Conservation (phyloP, 2,113 vertebrate genomes). For the Chiloscyllium plagiosum region DNA sequence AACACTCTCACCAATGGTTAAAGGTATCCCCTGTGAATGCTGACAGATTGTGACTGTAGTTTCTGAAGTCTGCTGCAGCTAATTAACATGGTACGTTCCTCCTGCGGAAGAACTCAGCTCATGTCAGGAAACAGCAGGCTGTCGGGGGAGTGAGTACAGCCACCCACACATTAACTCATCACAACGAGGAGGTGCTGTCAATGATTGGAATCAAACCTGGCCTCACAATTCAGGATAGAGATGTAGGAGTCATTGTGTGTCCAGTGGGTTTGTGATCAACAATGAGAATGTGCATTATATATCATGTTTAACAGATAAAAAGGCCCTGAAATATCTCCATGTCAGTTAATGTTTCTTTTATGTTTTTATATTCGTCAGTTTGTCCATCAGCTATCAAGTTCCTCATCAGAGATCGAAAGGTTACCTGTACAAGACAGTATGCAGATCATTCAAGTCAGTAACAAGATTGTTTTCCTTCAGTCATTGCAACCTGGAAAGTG, state of each 20-base stretch:
- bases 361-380: not conserved
- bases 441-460: not conserved
- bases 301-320: not conserved
- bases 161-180: not conserved
- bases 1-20: not conserved
- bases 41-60: not conserved
- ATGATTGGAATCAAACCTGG: not conserved
- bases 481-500: not conserved
- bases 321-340: not conserved
- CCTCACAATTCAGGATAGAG: not conserved
- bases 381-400: not conserved
- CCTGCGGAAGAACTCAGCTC: not conserved
- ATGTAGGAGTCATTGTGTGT: not conserved
- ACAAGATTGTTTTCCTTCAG: not conserved
- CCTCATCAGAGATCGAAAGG: not conserved
- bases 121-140: not conserved
- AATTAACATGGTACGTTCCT: not conserved
- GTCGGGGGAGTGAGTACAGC: not conserved
- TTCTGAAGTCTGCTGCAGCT: not conserved
- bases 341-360: not conserved
- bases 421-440: not conserved
- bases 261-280: not conserved
- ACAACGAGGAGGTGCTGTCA: not conserved
- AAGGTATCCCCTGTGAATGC: not conserved
- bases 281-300: not conserved